Evolutionary conservation across 1,140 invertebrate genomes (phyloP), one percentile per base, ranked within the genome.

Genomic region (Dendrolimus kikuchii): DNA sequence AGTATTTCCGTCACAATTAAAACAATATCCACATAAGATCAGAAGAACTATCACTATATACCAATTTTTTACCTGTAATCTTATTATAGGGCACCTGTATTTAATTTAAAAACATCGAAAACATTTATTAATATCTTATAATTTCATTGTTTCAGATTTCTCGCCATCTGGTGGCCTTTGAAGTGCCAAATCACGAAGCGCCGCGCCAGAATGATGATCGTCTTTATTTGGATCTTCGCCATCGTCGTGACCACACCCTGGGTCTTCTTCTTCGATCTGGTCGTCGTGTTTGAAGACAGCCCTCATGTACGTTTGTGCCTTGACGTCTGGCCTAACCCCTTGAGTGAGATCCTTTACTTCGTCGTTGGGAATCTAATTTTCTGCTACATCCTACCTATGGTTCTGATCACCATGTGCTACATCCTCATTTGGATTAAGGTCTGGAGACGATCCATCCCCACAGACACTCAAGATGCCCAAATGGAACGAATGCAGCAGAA

Each of bases 121-220:
- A 23, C 23, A 23, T 23, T 23, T 23, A 23, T 23, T 23, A 23
- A 23, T 23, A 23, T 23, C 3, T 1, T 23, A 23, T 23, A 23
- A 38, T 55, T 49, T 57, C 36, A 52, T 88, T 85, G 77, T 92
- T 92, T n/a, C 92, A 98, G 96, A 88, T 98, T 97, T 78, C 88
- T 98, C 59, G 96, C 96, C 38, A 98, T 98, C 57, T 98, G 96
- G 93, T 97, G 95, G 92, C 95, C 96, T 2, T 81, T 98, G 61
- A 95, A 95, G 75, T 94, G 93, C 61, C 96, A 97, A 82, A 96
- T 98, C 79, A 97, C 95, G 23, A 95, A 95, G 60, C 88, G 92
- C 43, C 91, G 94, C 36, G 95, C 95, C 0, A 89, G 95, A 8
- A 87, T 95, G 72, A 95, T 97, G 89, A 97, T 98, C 62, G 86